phyloP scores from a whole-genome alignment of 2,888 invertebrate genomes.

The Muscina levida region DNA sequence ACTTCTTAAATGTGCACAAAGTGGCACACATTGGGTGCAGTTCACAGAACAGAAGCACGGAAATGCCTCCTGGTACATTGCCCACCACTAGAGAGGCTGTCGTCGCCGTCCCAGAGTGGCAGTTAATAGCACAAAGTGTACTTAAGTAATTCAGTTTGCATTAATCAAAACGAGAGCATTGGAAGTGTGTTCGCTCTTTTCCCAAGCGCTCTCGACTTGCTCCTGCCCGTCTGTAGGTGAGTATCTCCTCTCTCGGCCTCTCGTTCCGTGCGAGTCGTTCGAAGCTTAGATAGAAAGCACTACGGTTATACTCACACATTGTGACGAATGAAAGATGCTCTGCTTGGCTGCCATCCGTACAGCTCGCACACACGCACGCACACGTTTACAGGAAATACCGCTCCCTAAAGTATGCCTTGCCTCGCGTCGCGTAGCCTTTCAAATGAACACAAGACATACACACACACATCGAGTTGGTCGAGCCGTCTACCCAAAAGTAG shows the following conservation, averaged over 20 bases:
- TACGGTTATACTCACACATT: slow-evolving; percentile 41
- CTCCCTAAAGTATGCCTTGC: slow-evolving; percentile 43
- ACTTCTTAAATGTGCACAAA: not conserved
- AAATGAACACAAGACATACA: slow-evolving; percentile 21
- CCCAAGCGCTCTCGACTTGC: not conserved
- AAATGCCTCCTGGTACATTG: not conserved
- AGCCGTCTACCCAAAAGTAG: not conserved
- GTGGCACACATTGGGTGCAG: not conserved
- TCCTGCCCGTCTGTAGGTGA: too few species aligned
- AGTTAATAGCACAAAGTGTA: not conserved
- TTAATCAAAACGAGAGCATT: slow-evolving; percentile 22
- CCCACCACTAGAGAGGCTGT: not conserved
- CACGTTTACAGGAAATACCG: slow-evolving; percentile 37
- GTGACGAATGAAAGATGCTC: slow-evolving; percentile 16
- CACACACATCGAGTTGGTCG: not conserved
- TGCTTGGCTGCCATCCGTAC: slow-evolving; percentile 26
- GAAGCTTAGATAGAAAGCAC: too few species aligned
- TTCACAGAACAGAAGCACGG: not conserved
- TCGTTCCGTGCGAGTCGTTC: too few species aligned
- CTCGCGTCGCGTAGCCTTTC: slow-evolving; percentile 21
- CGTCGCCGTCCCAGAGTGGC: not conserved
- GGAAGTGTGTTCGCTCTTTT: not conserved
- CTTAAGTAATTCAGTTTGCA: slow-evolving; percentile 5
- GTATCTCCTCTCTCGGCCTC: too few species aligned
- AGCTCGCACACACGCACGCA: slow-evolving; percentile 19